These are phyloP conservation scores for Tholera decimalis DNA, from an alignment of 2,888 invertebrate species.

Conservation along the genomic window DNA sequence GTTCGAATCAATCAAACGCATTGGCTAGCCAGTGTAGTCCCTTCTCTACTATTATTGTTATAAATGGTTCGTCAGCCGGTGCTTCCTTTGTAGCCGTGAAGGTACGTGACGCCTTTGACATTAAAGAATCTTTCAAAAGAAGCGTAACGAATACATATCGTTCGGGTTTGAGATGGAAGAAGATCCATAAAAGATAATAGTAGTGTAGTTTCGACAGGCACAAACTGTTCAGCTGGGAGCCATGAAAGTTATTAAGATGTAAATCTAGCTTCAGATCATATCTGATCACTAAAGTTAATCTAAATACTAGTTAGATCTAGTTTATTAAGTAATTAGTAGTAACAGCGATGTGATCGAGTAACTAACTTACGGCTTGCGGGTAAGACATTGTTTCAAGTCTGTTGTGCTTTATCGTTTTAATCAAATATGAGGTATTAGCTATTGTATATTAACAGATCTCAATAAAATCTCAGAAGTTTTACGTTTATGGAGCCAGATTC, in stretches of 20 bases:
- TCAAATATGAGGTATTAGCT: neutral
- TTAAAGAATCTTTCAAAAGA: slow-evolving; percentile 43
- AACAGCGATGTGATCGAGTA: slow-evolving; percentile 2
- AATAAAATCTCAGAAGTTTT: neutral
- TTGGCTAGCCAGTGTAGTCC: slow-evolving; percentile 51
- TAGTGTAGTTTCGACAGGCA: neutral
- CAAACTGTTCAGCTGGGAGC: neutral
- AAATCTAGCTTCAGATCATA: slow-evolving; percentile 10
- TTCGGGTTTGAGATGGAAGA: slow-evolving; percentile 4
- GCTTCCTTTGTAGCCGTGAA: slow-evolving; percentile 50
- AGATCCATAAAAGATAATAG: neutral
- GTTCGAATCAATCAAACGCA: slow-evolving; percentile 73
- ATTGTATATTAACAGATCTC: neutral
- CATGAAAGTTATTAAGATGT: slow-evolving; percentile 1
- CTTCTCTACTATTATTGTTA: slow-evolving; percentile 58
- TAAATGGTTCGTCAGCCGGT: slow-evolving; percentile 48
- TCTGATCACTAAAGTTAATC: slow-evolving; percentile 20
- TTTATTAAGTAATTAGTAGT: slow-evolving; percentile 23
- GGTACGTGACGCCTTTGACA: slow-evolving; percentile 47
- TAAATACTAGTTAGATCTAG: slow-evolving; percentile 10
- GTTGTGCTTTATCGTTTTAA: neutral
- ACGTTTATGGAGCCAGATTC: neutral
- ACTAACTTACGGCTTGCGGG: neutral
- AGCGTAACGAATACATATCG: slow-evolving; percentile 33
- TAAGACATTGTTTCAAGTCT: slow-evolving; percentile 13